A percentile compares a stretch with the other conserved stretches of the same genome.
Conservation (phyloP, 2,113 vertebrate species). For the Ornithorhynchus anatinus region DNA sequence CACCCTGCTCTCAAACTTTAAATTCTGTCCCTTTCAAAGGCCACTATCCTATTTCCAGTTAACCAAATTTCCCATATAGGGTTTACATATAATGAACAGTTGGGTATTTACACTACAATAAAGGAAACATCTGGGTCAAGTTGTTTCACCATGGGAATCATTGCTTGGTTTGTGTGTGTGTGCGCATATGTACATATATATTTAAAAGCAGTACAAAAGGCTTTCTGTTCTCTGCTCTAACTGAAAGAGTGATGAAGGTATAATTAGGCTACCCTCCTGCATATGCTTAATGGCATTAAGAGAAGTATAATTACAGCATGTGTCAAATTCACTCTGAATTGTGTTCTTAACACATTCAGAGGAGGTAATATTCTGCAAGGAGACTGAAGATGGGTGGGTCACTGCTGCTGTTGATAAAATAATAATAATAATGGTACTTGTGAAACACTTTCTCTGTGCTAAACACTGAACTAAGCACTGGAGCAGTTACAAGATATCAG, state of each 20-base stretch:
- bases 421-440: not conserved
- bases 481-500: too few species aligned
- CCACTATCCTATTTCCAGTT: too few species aligned
- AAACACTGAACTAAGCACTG: too few species aligned
- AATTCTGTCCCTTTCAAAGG: too few species aligned
- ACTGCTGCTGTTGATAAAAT: not conserved
- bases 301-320: not conserved
- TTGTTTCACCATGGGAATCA: too few species aligned
- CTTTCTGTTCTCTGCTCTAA: not conserved
- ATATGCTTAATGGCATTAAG: not conserved
- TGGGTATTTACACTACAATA: too few species aligned
- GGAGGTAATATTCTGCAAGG: not conserved
- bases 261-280: not conserved
- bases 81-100: too few species aligned
- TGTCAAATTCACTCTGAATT: not conserved
- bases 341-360: not conserved
- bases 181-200: not conserved
- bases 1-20: too few species aligned
- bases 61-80: too few species aligned
- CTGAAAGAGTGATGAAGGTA: not conserved
- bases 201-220: not conserved
- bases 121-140: too few species aligned
- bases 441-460: too few species aligned
- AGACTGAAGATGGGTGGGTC: not conserved
- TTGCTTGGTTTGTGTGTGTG: too few species aligned